A percentile compares a stretch with the other conserved stretches of the same genome.
These are phyloP conservation scores for Pao palembangensis DNA, from an alignment of 2,113 vertebrate genomes.

Conservation along the genomic window DNA sequence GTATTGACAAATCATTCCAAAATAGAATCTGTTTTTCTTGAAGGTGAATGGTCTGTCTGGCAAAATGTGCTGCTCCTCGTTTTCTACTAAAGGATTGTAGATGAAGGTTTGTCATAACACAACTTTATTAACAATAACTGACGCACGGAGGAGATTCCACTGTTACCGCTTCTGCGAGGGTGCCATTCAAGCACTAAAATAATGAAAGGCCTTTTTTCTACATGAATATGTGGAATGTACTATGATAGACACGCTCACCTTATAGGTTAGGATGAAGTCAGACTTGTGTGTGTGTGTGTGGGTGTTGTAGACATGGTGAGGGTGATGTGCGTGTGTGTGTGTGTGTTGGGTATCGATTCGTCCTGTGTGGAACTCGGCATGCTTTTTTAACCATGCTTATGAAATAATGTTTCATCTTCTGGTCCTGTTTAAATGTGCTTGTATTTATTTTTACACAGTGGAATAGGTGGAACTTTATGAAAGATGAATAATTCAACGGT, in stretches of 20 bases:
- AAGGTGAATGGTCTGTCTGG: constrained; percentile 19
- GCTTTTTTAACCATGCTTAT: constrained; percentile 61
- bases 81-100: constrained; percentile 44
- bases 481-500: constrained; percentile 23
- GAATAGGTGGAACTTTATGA: constrained; percentile 29
- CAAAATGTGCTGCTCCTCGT: constrained; percentile 44
- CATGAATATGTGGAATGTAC: constrained; percentile 61
- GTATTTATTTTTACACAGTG: constrained; percentile 63
- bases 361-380: constrained; percentile 66
- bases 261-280: constrained; percentile 23
- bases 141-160: constrained; percentile 34
- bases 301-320: not conserved
- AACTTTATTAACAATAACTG: constrained; percentile 47
- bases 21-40: not conserved
- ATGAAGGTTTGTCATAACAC: constrained; percentile 45
- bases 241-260: constrained; percentile 42
- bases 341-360: constrained; percentile 27
- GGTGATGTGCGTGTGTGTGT: constrained; percentile 6
- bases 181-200: constrained; percentile 39
- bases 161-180: constrained; percentile 48
- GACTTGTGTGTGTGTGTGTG: constrained; percentile 11
- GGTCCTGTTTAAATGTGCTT: constrained; percentile 60
- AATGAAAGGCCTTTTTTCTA: constrained; percentile 47
- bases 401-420: constrained; percentile 53
- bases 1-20: too few relatives aligned